Conservation (phyloP, 2,113 vertebrate species). For the Sinocyclocheilus rhinocerous region DNA sequence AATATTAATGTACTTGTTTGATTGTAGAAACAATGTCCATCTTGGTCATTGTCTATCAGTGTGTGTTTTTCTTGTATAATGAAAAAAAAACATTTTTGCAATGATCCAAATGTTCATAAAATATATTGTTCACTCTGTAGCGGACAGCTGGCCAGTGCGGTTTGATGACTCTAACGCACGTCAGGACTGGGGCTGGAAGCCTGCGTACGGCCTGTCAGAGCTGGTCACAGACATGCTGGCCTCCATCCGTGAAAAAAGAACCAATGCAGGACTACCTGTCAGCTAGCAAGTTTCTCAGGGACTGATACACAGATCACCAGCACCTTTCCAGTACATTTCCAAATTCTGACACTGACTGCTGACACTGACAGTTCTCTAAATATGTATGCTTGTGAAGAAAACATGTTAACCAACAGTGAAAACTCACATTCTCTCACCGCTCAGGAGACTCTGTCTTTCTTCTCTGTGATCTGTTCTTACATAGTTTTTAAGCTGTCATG, state of each 20-base stretch:
- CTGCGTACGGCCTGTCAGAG: constrained; percentile 68
- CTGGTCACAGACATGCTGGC: constrained; percentile 75
- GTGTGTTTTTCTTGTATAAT: neutral
- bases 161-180: constrained; percentile 78
- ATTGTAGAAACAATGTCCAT: neutral
- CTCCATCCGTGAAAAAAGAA: constrained; percentile 66
- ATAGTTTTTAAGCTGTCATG: neutral
- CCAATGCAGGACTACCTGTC: constrained; percentile 63
- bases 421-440: constrained; percentile 24
- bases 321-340: constrained; percentile 46
- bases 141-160: constrained; percentile 79
- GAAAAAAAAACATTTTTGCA: neutral
- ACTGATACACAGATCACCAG: constrained; percentile 54
- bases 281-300: constrained; percentile 60
- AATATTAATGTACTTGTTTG: neutral
- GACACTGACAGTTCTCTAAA: constrained; percentile 36
- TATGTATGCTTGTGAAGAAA: constrained; percentile 2
- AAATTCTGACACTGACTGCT: constrained; percentile 44
- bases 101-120: neutral
- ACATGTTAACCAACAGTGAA: constrained; percentile 18
- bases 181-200: constrained; percentile 76
- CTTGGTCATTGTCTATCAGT: neutral
- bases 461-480: constrained; percentile 65
- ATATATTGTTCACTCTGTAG: constrained; percentile 52
- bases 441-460: constrained; percentile 68